Conservation (phyloP, 2,888 invertebrate genomes). For the Clusia tigrina region DNA sequence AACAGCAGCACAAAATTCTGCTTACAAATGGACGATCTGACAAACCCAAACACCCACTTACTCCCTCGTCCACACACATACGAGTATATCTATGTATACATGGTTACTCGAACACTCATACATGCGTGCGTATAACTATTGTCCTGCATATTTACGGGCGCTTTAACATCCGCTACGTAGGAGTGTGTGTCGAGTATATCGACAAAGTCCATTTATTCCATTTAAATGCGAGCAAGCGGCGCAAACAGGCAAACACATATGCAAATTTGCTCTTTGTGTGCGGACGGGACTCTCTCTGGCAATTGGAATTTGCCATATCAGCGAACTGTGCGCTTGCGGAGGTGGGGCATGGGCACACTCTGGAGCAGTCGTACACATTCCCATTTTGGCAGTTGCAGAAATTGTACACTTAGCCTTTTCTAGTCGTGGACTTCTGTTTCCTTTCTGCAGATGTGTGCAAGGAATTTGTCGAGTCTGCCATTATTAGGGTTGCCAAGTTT, state of each 20-base stretch:
- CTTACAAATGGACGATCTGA: background rate
- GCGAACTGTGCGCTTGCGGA: background rate
- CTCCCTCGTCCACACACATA: conserved; percentile 10
- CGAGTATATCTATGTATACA: background rate
- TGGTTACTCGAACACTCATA: background rate
- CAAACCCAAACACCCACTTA: conserved; percentile 5
- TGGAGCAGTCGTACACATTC: background rate
- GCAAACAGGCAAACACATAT: conserved; percentile 6
- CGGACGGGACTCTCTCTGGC: background rate
- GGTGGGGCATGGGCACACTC: background rate
- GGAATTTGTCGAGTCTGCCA: background rate
- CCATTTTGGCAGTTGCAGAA: conserved; percentile 3
- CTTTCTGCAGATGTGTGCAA: background rate
- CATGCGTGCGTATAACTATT: background rate
- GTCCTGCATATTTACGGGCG: background rate
- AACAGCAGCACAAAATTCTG: background rate
- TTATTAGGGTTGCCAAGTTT: background rate
- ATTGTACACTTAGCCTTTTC: background rate
- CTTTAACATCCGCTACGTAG: too few relatives aligned
- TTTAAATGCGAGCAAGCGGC: background rate
- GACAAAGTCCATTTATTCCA: background rate
- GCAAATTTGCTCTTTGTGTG: conserved; percentile 14
- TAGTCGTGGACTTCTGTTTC: conserved; percentile 11
- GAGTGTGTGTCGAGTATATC: background rate
- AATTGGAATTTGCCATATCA: background rate